Evolutionary conservation across 2,888 invertebrate species (phyloP).

Genomic region (Zaprionus obscuricornis): DNA sequence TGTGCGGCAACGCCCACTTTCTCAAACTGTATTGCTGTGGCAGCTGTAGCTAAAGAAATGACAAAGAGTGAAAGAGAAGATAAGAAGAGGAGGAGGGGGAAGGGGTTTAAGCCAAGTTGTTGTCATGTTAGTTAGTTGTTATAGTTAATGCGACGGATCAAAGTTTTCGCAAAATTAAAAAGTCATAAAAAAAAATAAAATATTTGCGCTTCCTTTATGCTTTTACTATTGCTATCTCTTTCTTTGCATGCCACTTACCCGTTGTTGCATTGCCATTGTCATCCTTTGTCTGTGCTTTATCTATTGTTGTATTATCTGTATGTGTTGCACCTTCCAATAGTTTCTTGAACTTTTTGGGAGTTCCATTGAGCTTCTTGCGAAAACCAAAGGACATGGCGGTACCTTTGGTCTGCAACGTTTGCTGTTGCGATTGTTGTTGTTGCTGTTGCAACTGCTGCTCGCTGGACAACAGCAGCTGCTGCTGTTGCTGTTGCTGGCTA

Average conservation of each 20-base stretch:
- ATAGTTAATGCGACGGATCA: too few species aligned
- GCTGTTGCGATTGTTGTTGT: too few species aligned
- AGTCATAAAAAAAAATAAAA: conserved; percentile 34
- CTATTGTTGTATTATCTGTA: conserved; percentile 46
- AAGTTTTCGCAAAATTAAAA: conserved; percentile 60
- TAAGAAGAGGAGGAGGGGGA: background rate
- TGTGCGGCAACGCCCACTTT: conserved; percentile 80
- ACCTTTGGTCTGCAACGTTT: conserved; percentile 84
- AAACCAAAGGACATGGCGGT: conserved; percentile 94
- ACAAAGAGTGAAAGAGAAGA: conserved; percentile 16
- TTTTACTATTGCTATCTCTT: too few species aligned
- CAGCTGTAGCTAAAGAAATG: conserved; percentile 25
- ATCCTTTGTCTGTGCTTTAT: conserved; percentile 72
- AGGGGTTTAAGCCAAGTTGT: background rate
- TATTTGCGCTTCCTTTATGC: too few species aligned
- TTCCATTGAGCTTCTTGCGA: conserved; percentile 87
- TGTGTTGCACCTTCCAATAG: conserved; percentile 60
- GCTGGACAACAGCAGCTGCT: conserved; percentile 27
- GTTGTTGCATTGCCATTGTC: conserved; percentile 83
- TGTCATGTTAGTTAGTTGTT: conserved; percentile 42
- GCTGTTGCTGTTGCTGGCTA: conserved; percentile 38
- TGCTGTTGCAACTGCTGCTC: conserved; percentile 46
- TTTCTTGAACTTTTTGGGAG: conserved; percentile 83
- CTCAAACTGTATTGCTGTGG: conserved; percentile 77
- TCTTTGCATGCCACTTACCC: too few species aligned